Percentiles rank a stretch among this genome's conserved stretches.
Conservation (phyloP, 2,797 vertebrate species). For the Sus cebifrons region DNA sequence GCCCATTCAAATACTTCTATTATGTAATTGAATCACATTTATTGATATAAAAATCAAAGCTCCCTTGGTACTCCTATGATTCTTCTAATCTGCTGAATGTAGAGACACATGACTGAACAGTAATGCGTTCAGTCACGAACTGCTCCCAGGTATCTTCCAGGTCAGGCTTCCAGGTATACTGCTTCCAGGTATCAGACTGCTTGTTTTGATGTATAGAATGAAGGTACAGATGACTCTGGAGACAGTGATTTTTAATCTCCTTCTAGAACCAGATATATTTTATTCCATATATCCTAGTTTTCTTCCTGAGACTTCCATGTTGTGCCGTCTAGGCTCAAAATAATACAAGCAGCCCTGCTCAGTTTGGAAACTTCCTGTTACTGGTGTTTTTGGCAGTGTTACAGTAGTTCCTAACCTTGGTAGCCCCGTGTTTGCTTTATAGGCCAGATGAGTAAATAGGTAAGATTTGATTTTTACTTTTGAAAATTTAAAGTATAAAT, state of each 20-base stretch:
- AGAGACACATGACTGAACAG: background rate
- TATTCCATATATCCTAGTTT: background rate
- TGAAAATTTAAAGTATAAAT: slow-evolving; percentile 20
- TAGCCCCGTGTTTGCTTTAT: slow-evolving; percentile 37
- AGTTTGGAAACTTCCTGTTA: background rate
- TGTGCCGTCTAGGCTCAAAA: background rate
- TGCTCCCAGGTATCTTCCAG: background rate
- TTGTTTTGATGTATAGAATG: background rate
- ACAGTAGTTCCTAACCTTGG: background rate
- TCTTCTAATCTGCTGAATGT: slow-evolving; percentile 15
- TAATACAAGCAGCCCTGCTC: background rate
- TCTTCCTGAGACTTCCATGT: background rate
- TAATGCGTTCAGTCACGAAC: background rate
- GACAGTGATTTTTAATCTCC: background rate
- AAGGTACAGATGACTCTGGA: background rate
- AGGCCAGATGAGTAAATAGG: background rate
- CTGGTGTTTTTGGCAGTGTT: background rate
- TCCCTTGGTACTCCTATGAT: background rate
- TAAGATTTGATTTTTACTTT: slow-evolving; percentile 37
- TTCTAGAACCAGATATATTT: background rate
- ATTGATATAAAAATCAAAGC: slow-evolving; percentile 49
- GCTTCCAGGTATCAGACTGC: background rate
- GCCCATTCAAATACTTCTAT: slow-evolving; percentile 38
- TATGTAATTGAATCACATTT: slow-evolving; percentile 30
- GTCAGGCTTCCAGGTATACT: background rate